These are phyloP conservation scores for Macrobrachium nipponense DNA, from an alignment of 1,140 invertebrate genomes.

Conservation along the genomic window DNA sequence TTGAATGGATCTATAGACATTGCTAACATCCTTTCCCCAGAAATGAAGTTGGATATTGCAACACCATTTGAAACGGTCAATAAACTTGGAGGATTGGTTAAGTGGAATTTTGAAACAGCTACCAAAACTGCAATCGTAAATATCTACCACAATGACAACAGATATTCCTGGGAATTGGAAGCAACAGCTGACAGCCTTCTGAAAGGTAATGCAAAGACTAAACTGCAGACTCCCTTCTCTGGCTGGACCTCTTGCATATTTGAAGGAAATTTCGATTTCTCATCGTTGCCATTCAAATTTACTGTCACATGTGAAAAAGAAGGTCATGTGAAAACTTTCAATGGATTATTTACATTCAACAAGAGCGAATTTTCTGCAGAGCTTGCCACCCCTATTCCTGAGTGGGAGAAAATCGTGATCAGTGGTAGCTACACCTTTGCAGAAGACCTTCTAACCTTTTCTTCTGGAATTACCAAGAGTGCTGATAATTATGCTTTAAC, in stretches of 20 bases:
- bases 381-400: slow-evolving; percentile 34
- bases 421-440: slow-evolving; percentile 15
- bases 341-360: background rate
- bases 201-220: slow-evolving; percentile 9
- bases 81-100: slow-evolving; percentile 5
- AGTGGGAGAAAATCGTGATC: slow-evolving; percentile 30
- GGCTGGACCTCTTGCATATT: slow-evolving; percentile 31
- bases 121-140: slow-evolving; percentile 21
- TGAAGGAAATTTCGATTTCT: slow-evolving; percentile 17
- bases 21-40: slow-evolving; percentile 28
- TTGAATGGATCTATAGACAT: slow-evolving; percentile 15
- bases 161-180: slow-evolving; percentile 35
- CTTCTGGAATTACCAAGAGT: background rate
- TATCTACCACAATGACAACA: slow-evolving; percentile 17
- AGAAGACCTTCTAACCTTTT: background rate
- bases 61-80: slow-evolving; percentile 30
- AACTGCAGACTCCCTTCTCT: slow-evolving; percentile 12
- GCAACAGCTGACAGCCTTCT: slow-evolving; percentile 17
- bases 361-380: slow-evolving; percentile 14
- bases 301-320: slow-evolving; percentile 22
- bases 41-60: slow-evolving; percentile 34
- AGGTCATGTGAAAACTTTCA: slow-evolving; percentile 21
- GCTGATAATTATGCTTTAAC: slow-evolving; percentile 31
- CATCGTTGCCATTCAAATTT: slow-evolving; percentile 16
- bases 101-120: slow-evolving; percentile 16